Evolutionary conservation across 2,888 invertebrate genomes (phyloP), one percentile per base, ranked within the genome.

Genomic region (Perdita meconis): DNA sequence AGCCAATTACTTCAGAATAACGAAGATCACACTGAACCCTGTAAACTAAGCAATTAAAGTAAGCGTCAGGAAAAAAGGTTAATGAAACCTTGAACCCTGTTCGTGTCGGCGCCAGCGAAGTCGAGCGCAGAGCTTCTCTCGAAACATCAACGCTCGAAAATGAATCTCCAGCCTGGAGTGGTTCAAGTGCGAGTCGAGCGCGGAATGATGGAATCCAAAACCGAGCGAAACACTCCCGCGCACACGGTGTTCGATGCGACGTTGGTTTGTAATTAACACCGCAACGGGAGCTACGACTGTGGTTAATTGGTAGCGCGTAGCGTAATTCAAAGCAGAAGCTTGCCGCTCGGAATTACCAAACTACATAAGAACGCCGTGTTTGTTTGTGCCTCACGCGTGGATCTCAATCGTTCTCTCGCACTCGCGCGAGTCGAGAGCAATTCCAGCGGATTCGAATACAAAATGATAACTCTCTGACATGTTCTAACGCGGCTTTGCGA

Each of bases 231-330:
- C 19, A 16, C 10, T 47, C 12, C 10, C n/a, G 40, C 22, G 38
- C 19, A 36, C 19, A 13, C 56, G 38, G 22, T 22, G 12, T 40
- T 57, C 57, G 24, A 22, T 57, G 57, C 59, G 6, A n/a, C 24
- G 59, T 38, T 42, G 42, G 42, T 64, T 64, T 64, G 63, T 26
- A 51, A 64, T 64, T 64, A 64, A 64, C 51, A 36, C 22, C 5
- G 65, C 12, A 34, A 56, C 24, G 40, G 12, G 51, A 53, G 51
- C 42, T 12, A 40, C 40, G 47, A 34, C 47, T 50, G 61, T 44
- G 44, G 47, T 34, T 50, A 61, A 61, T 61, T 61, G 44, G 56
- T 24, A 56, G 4, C 30, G 34, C 38, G 44, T 55, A 22, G 51
- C 50, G 26, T 24, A 64, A 53, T 30, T 53, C 40, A 12, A 26